phyloP scores from a whole-genome alignment of 2,797 vertebrate species.

The Podargus strigoides region DNA sequence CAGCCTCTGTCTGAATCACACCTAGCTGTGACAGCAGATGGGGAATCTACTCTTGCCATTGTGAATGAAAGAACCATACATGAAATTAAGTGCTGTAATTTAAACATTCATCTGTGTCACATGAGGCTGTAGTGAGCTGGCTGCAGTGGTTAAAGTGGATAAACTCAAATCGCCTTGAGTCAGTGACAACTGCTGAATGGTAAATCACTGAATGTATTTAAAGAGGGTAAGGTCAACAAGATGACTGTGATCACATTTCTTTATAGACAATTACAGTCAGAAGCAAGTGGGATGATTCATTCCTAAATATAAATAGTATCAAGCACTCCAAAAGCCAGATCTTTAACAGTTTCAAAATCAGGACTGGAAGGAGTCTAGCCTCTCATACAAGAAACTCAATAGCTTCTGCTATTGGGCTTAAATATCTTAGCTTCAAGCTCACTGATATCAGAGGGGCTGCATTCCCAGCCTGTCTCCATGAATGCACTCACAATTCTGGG shows the following conservation, averaged over 20 bases:
- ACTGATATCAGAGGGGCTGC: background rate
- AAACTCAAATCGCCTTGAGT: background rate
- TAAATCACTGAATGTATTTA: background rate
- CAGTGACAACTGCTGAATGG: background rate
- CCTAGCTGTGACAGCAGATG: background rate
- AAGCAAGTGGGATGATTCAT: constrained; percentile 4
- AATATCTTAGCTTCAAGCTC: background rate
- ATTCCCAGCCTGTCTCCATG: background rate
- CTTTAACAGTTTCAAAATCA: background rate
- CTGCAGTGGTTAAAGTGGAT: background rate
- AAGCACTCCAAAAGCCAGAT: background rate
- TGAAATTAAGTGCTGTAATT: background rate
- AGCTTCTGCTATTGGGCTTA: background rate
- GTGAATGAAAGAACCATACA: background rate
- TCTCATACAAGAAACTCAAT: background rate
- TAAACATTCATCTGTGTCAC: background rate
- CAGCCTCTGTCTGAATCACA: constrained; percentile 51
- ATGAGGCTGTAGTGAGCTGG: background rate
- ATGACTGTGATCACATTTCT: background rate
- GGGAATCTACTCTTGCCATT: background rate
- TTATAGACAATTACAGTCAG: background rate
- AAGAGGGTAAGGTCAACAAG: background rate
- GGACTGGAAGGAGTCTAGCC: background rate
- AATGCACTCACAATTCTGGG: background rate
- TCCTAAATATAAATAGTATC: background rate